A percentile compares a stretch with the other conserved stretches of the same genome.
These are phyloP conservation scores for Oreochromis niloticus DNA, from an alignment of 2,113 vertebrate genomes.

Conservation along the genomic window DNA sequence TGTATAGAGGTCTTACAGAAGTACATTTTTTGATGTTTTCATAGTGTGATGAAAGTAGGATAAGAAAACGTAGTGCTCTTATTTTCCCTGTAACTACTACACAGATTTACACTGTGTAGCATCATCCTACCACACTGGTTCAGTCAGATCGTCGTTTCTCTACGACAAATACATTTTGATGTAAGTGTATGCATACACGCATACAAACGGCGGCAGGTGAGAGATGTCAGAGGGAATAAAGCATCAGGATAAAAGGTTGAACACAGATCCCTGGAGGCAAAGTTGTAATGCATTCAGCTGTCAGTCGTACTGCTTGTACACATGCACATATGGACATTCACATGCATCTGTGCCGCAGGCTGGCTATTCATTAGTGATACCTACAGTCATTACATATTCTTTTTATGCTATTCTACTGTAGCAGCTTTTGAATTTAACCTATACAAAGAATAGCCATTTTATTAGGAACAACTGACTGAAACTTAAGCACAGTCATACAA, in stretches of 20 bases:
- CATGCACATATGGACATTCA: not conserved
- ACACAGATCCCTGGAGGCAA: not conserved
- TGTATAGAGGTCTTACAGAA: not conserved
- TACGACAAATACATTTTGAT: not conserved
- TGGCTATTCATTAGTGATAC: not conserved
- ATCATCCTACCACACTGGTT: not conserved
- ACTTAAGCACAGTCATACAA: not conserved
- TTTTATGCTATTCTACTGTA: not conserved
- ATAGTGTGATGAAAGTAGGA: not conserved
- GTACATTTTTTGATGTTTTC: not conserved
- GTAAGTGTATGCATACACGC: not conserved
- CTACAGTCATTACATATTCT: not conserved
- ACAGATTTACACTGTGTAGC: not conserved
- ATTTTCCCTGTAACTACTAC: not conserved
- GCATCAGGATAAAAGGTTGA: constrained; percentile 17
- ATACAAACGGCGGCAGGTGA: not conserved
- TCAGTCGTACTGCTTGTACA: not conserved
- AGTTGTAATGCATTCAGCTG: constrained; percentile 19
- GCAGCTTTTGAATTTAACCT: not conserved
- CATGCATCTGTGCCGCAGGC: not conserved
- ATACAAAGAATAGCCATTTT: not conserved
- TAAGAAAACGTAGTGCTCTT: not conserved
- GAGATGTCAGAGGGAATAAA: not conserved
- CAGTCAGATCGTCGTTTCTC: not conserved
- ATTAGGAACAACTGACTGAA: not conserved